phyloP scores from a whole-genome alignment of 2,888 invertebrate species.

The Eilema griseolum region DNA sequence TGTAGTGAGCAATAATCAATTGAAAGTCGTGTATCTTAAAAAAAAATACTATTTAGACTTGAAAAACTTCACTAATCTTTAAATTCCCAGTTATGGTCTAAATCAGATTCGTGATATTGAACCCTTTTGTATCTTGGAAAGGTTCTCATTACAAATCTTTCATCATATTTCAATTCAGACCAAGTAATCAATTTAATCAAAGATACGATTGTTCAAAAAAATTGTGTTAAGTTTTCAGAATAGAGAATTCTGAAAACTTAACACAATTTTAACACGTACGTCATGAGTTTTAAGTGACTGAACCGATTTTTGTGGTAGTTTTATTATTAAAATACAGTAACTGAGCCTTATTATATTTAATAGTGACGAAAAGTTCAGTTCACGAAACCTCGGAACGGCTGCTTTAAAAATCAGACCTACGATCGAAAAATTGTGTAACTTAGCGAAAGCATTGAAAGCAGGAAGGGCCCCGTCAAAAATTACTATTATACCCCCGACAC shows the following conservation, averaged over 20 bases:
- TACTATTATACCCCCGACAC: slow-evolving; percentile 80
- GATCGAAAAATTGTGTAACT: slow-evolving; percentile 79
- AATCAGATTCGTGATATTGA: too few relatives aligned
- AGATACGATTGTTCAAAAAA: too few relatives aligned
- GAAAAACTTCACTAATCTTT: too few relatives aligned
- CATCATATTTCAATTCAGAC: too few relatives aligned
- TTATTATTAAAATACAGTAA: background rate
- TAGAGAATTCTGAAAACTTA: too few relatives aligned
- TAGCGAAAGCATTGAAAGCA: slow-evolving; percentile 79
- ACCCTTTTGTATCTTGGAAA: background rate
- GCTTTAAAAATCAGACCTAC: slow-evolving; percentile 52
- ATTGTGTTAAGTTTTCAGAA: too few relatives aligned
- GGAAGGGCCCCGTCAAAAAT: slow-evolving; percentile 86
- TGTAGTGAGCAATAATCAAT: too few relatives aligned
- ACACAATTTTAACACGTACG: too few relatives aligned
- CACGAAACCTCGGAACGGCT: slow-evolving; percentile 21
- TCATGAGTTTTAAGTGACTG: background rate
- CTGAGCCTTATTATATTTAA: background rate
- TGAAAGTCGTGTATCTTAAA: too few relatives aligned
- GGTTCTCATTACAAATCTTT: background rate
- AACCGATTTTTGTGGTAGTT: background rate
- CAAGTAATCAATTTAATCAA: too few relatives aligned
- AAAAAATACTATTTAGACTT: too few relatives aligned
- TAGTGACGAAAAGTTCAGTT: background rate
- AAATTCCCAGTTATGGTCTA: too few relatives aligned